These are phyloP conservation scores for Clarias laeviceps DNA, from an alignment of 2,797 vertebrate species.

Conservation along the genomic window DNA sequence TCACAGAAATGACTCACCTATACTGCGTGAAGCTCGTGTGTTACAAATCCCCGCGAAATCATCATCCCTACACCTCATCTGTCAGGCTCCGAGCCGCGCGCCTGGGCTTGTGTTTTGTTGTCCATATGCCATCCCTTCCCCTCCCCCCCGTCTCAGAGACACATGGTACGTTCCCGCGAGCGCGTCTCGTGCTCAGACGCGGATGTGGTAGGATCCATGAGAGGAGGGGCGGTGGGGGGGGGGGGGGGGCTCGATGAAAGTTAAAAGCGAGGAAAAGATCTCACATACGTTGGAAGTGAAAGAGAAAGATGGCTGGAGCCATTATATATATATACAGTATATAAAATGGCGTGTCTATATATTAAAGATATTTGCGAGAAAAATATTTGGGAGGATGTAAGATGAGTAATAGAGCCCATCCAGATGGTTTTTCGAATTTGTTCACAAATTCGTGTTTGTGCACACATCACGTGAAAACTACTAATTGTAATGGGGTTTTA, in stretches of 20 bases:
- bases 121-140: conserved; percentile 16
- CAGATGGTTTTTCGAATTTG: too few relatives aligned
- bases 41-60: not conserved
- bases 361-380: too few relatives aligned
- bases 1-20: conserved; percentile 40
- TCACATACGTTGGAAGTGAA: not conserved
- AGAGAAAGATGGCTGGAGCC: not conserved
- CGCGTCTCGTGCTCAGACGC: not conserved
- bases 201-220: conserved; percentile 13
- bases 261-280: not conserved
- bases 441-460: too few relatives aligned
- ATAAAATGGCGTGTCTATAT: too few relatives aligned
- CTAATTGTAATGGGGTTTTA: too few relatives aligned
- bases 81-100: conserved; percentile 45
- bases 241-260: not conserved
- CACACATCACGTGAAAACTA: too few relatives aligned
- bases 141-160: conserved; percentile 33
- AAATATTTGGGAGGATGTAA: too few relatives aligned
- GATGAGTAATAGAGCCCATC: too few relatives aligned
- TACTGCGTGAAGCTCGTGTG: not conserved
- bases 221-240: not conserved
- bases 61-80: conserved; percentile 32
- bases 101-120: conserved; percentile 48
- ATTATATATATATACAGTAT: too few relatives aligned
- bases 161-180: conserved; percentile 59